Evolutionary conservation across 2,888 invertebrate species (phyloP), one percentile per base, ranked within the genome.

Genomic region (Flexamia atlantica): DNA sequence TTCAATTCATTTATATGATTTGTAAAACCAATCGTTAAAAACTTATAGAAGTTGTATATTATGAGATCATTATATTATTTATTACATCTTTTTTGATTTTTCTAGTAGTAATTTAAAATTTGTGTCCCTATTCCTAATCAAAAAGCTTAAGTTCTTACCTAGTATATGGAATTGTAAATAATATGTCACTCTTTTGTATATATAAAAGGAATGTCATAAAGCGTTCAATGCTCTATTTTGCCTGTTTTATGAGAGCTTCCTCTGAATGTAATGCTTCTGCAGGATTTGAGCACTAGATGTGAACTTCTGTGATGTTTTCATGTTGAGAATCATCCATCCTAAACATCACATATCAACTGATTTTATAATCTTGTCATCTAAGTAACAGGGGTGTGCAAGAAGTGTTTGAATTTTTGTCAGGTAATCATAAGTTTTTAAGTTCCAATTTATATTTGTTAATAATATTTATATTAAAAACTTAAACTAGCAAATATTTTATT

Each of bases 111-210:
- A 46, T 46, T 17, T 46, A 12, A 46, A 9, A 36, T 4, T 36
- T 9, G 36, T 36, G 36, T 9, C 36, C 36, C 36, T 36, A 9
- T 36, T 4, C 5, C 36, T 36, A 46, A 46, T 46, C 12, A 46
- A 46, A 46, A 46, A 53, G 2, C 53, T 5, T 23, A 23, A 53
- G 23, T 23, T 10, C 4, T 36, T 36, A 36, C 36, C 36, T 36
- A 36, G 36, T 53, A 2, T 23, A 53, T 53, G 30, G 30, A 28
- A 12, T 64, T 64, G 64, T 64, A 64, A 3, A 64, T 64, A 64
- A 64, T 28, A 57, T 57, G 57, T 64, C 64, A 64, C 64, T 64
- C n/a, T 30, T 53, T 64, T 64, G 64, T 64, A 64, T 20, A 64
- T 64, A 64, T 0, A 28, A 64, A 30, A 23, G 23, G 14, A 28